Conservation (phyloP, 2,888 invertebrate species). For the Oithona nana region DNA sequence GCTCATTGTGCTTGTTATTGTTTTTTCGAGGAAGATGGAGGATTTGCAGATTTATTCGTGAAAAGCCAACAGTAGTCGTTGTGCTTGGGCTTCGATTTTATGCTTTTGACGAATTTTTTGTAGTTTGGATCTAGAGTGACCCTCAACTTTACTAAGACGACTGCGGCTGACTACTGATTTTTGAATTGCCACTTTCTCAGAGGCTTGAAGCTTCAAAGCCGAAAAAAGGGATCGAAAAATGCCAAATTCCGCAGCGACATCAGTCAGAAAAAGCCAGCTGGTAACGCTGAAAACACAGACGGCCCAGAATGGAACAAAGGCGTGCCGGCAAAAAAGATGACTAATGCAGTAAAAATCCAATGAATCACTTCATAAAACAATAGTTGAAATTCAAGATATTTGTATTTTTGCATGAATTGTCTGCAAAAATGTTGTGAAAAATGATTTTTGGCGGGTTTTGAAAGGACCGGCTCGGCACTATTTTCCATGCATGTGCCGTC, state of each 20-base stretch:
- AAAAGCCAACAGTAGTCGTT: neutral
- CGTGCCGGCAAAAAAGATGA: neutral
- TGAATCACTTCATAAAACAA: no score
- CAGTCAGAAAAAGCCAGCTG: neutral
- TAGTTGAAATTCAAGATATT: no score
- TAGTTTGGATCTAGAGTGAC: neutral
- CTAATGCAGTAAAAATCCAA: no score
- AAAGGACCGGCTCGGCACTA: neutral
- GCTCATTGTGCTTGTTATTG: constrained; percentile 48
- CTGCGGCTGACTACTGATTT: neutral
- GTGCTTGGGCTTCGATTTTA: neutral
- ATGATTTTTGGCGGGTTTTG: neutral
- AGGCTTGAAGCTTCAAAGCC: neutral
- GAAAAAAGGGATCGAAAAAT: neutral
- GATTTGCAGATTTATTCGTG: no score
- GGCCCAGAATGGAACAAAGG: neutral
- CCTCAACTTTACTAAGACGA: neutral
- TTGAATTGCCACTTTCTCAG: neutral
- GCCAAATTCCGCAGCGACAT: neutral
- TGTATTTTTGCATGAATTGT: no score
- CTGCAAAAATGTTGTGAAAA: neutral
- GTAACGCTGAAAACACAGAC: neutral
- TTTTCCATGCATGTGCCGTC: neutral
- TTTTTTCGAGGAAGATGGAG: neutral
- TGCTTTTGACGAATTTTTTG: neutral